phyloP scores from a whole-genome alignment of 1,140 invertebrate species.

The Asobara japonica region DNA sequence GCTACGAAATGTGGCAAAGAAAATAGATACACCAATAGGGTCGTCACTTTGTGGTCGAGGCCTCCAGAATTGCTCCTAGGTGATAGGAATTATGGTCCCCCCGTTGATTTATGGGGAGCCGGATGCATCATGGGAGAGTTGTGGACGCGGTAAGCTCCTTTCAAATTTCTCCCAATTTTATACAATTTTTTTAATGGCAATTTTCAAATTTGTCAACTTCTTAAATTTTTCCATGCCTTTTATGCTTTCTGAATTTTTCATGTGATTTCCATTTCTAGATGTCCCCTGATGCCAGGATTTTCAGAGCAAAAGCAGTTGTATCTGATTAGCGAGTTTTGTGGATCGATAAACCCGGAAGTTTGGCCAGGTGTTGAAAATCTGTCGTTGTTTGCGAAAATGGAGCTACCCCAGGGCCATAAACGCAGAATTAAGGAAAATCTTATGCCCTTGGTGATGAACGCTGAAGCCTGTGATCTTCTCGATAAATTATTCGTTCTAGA shows the following conservation, averaged over 20 bases:
- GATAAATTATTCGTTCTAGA: constrained; percentile 93
- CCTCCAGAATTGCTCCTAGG: constrained; percentile 91
- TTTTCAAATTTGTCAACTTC: no score
- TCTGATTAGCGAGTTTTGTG: constrained; percentile 95
- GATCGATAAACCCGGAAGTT: constrained; percentile 91
- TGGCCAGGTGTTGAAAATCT: constrained; percentile 96
- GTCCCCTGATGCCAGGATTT: constrained; percentile 89
- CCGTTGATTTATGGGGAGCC: constrained; percentile 98
- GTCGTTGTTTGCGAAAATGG: constrained; percentile 91
- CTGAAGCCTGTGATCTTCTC: constrained; percentile 90
- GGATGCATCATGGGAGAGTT: constrained; percentile 99
- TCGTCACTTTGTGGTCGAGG: constrained; percentile 98
- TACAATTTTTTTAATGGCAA: no score
- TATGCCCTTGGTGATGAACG: constrained; percentile 92
- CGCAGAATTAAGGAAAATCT: constrained; percentile 90
- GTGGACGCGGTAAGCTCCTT: constrained; percentile 87
- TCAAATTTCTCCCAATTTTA: no score
- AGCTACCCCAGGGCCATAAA: constrained; percentile 91
- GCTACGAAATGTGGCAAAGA: constrained; percentile 85
- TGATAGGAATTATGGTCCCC: constrained; percentile 94
- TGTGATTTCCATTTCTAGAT: no score
- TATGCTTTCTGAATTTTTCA: no score
- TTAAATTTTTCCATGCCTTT: no score
- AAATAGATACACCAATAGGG: constrained; percentile 96
- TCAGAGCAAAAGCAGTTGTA: constrained; percentile 96